A percentile compares a stretch with the other conserved stretches of the same genome.
These are phyloP conservation scores for Mnemiopsis leidyi DNA, from an alignment of 37 sponge, comb jelly and placozoan genomes.

Conservation along the genomic window DNA sequence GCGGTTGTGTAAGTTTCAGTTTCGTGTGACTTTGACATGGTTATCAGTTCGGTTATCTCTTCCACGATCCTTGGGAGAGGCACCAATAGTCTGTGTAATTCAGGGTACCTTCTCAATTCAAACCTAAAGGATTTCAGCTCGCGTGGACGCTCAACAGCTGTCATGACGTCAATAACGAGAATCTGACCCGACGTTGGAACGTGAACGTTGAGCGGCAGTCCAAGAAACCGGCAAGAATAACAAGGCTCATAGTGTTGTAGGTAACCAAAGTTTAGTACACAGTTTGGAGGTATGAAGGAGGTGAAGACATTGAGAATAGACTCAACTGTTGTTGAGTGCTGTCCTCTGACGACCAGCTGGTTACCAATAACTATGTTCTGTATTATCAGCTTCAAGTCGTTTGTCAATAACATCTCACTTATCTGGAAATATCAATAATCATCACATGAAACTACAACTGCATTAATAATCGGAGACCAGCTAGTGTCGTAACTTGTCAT, in stretches of 20 bases:
- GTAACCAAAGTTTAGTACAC: slow-evolving; percentile 39
- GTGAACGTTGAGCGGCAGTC: background rate
- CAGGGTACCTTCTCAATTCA: background rate
- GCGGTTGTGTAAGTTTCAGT: slow-evolving; percentile 19
- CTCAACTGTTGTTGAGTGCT: background rate
- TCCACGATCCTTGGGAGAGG: slow-evolving; percentile 9
- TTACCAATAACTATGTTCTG: slow-evolving; percentile 2
- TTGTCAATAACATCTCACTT: background rate
- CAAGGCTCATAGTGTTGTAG: slow-evolving; percentile 16
- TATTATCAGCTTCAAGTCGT: background rate
- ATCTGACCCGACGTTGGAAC: slow-evolving; percentile 21
- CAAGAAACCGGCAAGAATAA: background rate
- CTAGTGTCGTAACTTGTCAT: no score
- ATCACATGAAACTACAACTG: no score
- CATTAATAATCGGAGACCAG: no score
- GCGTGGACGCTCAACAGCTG: slow-evolving; percentile 9
- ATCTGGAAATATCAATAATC: slow-evolving; percentile 46
- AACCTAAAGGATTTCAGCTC: background rate
- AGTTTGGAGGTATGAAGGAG: background rate
- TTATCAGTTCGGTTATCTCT: background rate
- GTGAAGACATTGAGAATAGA: slow-evolving; percentile 35
- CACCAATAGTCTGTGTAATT: background rate
- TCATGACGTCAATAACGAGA: background rate
- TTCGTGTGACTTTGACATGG: slow-evolving; percentile 13
- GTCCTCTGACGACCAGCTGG: slow-evolving; percentile 34